Percentiles rank a stretch among this genome's conserved stretches.
These are phyloP conservation scores for Spongia lamella DNA, from an alignment of 37 sponge, comb jelly and placozoan species.

Conservation along the genomic window DNA sequence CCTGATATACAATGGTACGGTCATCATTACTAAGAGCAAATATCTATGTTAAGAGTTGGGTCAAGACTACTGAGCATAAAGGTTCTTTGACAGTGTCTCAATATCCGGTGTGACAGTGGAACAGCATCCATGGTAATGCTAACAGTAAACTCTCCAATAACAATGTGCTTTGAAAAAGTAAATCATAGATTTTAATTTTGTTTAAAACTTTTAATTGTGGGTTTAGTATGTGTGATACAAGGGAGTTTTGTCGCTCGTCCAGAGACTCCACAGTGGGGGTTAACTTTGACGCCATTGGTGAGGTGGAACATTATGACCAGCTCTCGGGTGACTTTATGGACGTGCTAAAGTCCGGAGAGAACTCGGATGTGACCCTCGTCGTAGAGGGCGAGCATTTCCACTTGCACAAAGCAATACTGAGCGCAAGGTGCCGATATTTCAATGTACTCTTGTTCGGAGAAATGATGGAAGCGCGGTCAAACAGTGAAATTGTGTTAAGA, in stretches of 20 bases:
- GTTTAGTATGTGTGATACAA: conserved; percentile 63
- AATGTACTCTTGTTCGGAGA: conserved; percentile 75
- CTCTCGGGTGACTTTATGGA: conserved; percentile 71
- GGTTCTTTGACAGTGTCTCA: too few relatives aligned
- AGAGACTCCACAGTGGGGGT: conserved; percentile 80
- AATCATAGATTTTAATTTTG: too few relatives aligned
- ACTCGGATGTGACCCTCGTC: conserved; percentile 77
- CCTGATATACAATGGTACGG: too few relatives aligned
- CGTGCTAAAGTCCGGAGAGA: conserved; percentile 59
- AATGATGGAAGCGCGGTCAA: conserved; percentile 77
- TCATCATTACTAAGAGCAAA: too few relatives aligned
- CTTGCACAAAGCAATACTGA: conserved; percentile 72
- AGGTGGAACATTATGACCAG: conserved; percentile 85
- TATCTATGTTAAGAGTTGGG: too few relatives aligned
- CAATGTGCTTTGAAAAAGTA: too few relatives aligned
- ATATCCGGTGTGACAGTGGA: too few relatives aligned
- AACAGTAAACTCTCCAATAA: too few relatives aligned
- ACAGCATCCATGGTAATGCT: too few relatives aligned
- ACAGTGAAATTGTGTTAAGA: conserved; percentile 40
- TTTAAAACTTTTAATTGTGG: too few relatives aligned
- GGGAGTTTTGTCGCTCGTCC: conserved; percentile 82
- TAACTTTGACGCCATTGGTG: conserved; percentile 83
- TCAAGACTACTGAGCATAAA: too few relatives aligned
- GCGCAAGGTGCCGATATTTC: conserved; percentile 78
- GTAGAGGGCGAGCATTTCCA: conserved; percentile 64